Percentiles rank a stretch among this genome's conserved stretches.
These are phyloP conservation scores for Xiphophorus maculatus DNA, from an alignment of 2,113 vertebrate species.

Conservation along the genomic window DNA sequence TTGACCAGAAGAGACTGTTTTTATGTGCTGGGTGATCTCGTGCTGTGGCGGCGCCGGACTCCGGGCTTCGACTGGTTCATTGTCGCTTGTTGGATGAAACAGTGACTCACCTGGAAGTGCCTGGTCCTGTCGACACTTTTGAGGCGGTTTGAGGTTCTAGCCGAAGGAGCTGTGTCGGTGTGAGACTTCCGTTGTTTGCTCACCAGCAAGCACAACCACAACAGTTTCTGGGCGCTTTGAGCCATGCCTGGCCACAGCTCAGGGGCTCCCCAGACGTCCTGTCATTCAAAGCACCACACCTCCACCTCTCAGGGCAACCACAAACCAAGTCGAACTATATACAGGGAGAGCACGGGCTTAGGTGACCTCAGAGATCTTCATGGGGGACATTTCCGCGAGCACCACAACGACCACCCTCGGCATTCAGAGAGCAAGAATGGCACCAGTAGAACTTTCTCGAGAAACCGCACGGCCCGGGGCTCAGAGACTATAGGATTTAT, in stretches of 20 bases:
- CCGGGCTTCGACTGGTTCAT: background rate
- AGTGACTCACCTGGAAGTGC: slow-evolving; percentile 27
- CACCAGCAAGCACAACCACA: slow-evolving; percentile 21
- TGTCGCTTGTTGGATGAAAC: background rate
- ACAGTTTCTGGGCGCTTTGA: slow-evolving; percentile 76
- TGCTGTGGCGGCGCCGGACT: background rate
- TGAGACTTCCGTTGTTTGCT: slow-evolving; percentile 76
- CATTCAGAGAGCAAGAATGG: slow-evolving; percentile 68
- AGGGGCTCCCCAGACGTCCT: slow-evolving; percentile 66
- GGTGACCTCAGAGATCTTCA: slow-evolving; percentile 78
- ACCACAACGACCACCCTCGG: slow-evolving; percentile 62
- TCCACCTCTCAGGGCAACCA: slow-evolving; percentile 76
- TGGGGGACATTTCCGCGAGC: slow-evolving; percentile 54
- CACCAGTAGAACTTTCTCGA: slow-evolving; percentile 74
- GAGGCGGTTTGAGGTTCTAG: slow-evolving; percentile 2
- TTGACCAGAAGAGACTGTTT: slow-evolving; percentile 13
- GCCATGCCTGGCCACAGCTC: slow-evolving; percentile 88
- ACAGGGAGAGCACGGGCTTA: slow-evolving; percentile 73
- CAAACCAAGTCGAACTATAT: slow-evolving; percentile 63
- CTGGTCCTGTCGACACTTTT: slow-evolving; percentile 21
- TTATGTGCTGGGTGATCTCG: slow-evolving; percentile 2
- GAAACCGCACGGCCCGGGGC: slow-evolving; percentile 78
- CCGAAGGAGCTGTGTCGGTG: slow-evolving; percentile 4
- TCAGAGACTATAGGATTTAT: slow-evolving; percentile 90
- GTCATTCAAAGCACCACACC: slow-evolving; percentile 63